Evolutionary conservation across 92 coral and sea anemone species (phyloP).

Genomic region (Palythoa heliodiscus): DNA sequence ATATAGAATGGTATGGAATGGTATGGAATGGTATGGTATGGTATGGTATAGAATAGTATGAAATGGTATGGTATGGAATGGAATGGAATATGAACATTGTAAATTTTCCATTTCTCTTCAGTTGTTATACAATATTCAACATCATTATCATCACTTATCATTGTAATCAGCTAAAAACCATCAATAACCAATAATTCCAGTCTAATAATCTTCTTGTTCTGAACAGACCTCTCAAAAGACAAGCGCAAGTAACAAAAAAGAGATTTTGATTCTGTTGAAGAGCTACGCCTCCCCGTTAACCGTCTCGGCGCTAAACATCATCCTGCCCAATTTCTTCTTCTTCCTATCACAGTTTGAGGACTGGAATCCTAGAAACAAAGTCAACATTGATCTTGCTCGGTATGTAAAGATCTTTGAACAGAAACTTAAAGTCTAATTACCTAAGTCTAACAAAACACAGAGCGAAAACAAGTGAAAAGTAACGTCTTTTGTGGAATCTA

Average conservation of each 20-base stretch:
- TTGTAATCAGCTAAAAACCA: background rate
- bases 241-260: slow-evolving; percentile 45
- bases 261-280: slow-evolving; percentile 52
- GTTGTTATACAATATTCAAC: too few relatives aligned
- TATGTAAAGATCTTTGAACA: background rate
- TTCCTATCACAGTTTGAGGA: slow-evolving; percentile 79
- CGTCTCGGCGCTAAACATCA: slow-evolving; percentile 62
- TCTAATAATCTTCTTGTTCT: background rate
- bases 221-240: slow-evolving; percentile 63
- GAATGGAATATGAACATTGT: too few relatives aligned
- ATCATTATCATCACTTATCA: background rate
- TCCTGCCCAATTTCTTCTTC: slow-evolving; percentile 74
- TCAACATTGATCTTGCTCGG: slow-evolving; percentile 78
- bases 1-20: too few relatives aligned
- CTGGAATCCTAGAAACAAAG: slow-evolving; percentile 78
- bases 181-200: background rate
- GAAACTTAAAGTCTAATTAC: too few relatives aligned
- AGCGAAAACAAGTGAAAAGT: too few relatives aligned
- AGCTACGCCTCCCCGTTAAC: slow-evolving; percentile 86
- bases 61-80: too few relatives aligned
- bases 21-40: too few relatives aligned
- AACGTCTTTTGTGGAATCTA: too few relatives aligned
- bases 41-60: too few relatives aligned
- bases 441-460: too few relatives aligned
- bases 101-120: too few relatives aligned